Evolutionary conservation across 2,888 invertebrate genomes (phyloP), one percentile per base, ranked within the genome.

Genomic region (Hyalella azteca): DNA sequence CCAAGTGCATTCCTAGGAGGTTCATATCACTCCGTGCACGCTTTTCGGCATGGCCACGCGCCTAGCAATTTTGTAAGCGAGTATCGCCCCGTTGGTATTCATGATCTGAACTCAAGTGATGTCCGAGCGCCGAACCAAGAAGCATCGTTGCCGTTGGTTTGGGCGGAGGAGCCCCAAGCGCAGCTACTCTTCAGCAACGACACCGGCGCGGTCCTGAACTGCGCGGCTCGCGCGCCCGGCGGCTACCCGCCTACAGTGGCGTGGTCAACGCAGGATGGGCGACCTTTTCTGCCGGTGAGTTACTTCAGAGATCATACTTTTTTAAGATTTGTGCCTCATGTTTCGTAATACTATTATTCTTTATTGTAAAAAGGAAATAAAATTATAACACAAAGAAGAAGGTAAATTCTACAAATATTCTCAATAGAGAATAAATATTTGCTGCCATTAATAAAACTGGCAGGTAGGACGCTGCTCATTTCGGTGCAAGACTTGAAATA

Each of bases 141-240:
- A 11, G 36, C 19, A 19, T 29, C 22, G 66, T 19, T 66, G 66
- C 66, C 66, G 32, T 36, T 75, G 29, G 75, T 36, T 26, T 75
- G 75, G 75, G 11, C 45, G 26, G 41, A 41, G 40, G 75, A 75
- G 75, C 75, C 75, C 29, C 36, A 75, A 26, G 3, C 29, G 45
- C 19, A 75, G 45, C 22, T 75, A 22, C 3, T 75, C 29, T 75
- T 75, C 75, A 75, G 75, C 75, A 75, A 75, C 45, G 29, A 75
- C 75, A 45, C 75, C 3, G 75, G 75, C 15, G 22, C 41, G 26
- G 36, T 75, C 11, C 4, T 75, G 26, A 19, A 32, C 22, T 75
- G 75, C 26, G 41, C 45, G 4, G 75, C 75, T 26, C 11, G 9
- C 66, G 36, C 66, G 36, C 29, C 66, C 4, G 66, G 66, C 15